Evolutionary conservation across 2,888 invertebrate species (phyloP), one percentile per base, ranked within the genome.

Genomic region (Sphaerophoria rueppellii): DNA sequence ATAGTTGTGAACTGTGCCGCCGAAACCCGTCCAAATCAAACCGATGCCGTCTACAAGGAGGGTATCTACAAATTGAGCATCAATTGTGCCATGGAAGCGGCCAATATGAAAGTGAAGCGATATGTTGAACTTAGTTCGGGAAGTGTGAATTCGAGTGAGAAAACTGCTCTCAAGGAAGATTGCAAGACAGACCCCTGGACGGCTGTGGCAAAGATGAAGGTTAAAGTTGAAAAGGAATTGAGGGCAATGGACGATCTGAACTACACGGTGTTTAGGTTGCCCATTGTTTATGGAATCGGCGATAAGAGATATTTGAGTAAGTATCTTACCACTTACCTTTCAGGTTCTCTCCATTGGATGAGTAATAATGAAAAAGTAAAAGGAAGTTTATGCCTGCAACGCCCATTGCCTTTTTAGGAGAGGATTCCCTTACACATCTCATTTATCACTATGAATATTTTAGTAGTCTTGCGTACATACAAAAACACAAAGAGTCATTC

Each of bases 1-100:
- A 94, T 95, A 90, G 96, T 97, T 60, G 95, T 97, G 82, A 98
- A 98, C 92, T 96, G 98, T 91, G 98, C 98, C 0, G 97, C 96
- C 2, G 98, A 98, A 92, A 98, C 98, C 4, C 96, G 97, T 90
- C 94, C 95, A 74, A 96, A 96, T 14, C 97, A 98, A 93, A 95
- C 95, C 11, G 97, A 98, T 90, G 95, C 96, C 3, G 96, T 98
- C 24, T 98, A 98, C 92, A 94, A 95, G 88, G 98, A 98, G 91
- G 98, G 98, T 12, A 96, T 98, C 87, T 93, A 95, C 80, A 96
- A 96, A 88, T 93, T 98, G 48, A 96, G 96, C 91, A 89, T 95
- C 50, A 97, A 97, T 90, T 97, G 97, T 91, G 97, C 97, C 11
- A 94, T 93, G 86, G 94, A 95, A 90, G 96, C 97, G 37, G 95